Base-by-base conservation (phyloP, 2,113 vertebrate species). In the Cryptotis parvus region DNA sequence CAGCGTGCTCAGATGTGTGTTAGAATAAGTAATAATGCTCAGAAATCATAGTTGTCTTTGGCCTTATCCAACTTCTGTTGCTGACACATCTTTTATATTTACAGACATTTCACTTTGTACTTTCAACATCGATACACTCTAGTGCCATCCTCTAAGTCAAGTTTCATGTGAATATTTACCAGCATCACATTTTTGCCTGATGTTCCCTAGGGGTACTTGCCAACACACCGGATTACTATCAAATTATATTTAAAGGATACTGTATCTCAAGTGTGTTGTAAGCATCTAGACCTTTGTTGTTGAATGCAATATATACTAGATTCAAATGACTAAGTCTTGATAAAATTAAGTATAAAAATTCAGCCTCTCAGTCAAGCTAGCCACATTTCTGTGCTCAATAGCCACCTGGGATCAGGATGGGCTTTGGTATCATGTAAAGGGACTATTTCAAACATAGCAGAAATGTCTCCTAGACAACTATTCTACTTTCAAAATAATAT, bases 321-420 rank as follows among this genome's bases (percentile, higher is more conserved):
- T n/a, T 26, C 10, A n/a, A n/a, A 3, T 35, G 3, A 16, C 11
- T 80, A 20, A 45, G 90, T 6, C 58, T 75, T 65, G 33, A 84
- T 84, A 92, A 87, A 87, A 77, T 31, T 68, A 66, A 52, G 75
- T 55, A 73, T 58, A 80, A 73, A 70, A 68, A 37, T 58, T 87
- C 9, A 63, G 39, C 75, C 69, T 15, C 6, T 49, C 15, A 29
- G 1, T 69, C 29, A 63, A 3, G 33, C 3, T n/a, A 43, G 41
- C 66, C 4, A 72, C 14, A 8, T 66, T 37, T 77, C 72, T 77
- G 29, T 78, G 66, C 29, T 49, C 8, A 70, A 1, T 55, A 75
- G 20, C 7, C 26, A 84, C 9, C 58, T 66, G 6, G 15, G 26
- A 72, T 29, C 8, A 82, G 9, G 9, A 9, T 0, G 0, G 35